Conservation (phyloP, 2,888 invertebrate species). For the Tolmerus cingulatus region DNA sequence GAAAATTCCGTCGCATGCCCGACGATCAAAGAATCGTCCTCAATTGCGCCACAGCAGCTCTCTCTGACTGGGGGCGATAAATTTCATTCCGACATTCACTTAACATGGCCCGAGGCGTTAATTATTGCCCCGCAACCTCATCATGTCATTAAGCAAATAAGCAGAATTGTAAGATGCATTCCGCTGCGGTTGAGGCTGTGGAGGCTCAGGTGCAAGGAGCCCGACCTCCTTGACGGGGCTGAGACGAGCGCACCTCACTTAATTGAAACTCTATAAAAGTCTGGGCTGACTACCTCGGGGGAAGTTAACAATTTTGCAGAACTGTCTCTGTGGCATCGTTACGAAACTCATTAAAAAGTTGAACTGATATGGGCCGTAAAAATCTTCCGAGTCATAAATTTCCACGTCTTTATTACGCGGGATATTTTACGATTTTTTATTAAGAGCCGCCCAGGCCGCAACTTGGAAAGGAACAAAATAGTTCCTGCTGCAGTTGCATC, state of each 20-base stretch:
- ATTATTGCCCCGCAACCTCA: background rate
- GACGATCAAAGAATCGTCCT: background rate
- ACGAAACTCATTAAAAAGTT: background rate
- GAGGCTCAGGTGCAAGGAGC: background rate
- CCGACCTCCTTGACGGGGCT: background rate
- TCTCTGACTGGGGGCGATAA: background rate
- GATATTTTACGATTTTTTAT: conserved; percentile 33
- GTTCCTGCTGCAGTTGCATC: background rate
- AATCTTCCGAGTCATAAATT: conserved; percentile 19
- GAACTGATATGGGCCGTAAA: conserved; percentile 5
- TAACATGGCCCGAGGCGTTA: background rate
- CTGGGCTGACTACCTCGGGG: background rate
- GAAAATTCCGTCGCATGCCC: background rate
- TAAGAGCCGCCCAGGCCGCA: background rate
- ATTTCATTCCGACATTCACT: background rate
- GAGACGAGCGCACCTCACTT: background rate
- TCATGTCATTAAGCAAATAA: conserved; percentile 15
- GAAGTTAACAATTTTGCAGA: conserved; percentile 12
- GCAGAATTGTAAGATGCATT: background rate
- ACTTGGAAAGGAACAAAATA: background rate
- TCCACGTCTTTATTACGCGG: conserved; percentile 29
- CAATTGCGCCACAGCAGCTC: background rate
- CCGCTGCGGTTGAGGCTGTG: no score
- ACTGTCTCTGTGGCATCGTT: conserved; percentile 5
- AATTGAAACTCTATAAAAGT: conserved; percentile 25